Percentiles rank a stretch among this genome's conserved stretches.
phyloP scores from a whole-genome alignment of 2,888 invertebrate genomes.

The Xanthia togata region DNA sequence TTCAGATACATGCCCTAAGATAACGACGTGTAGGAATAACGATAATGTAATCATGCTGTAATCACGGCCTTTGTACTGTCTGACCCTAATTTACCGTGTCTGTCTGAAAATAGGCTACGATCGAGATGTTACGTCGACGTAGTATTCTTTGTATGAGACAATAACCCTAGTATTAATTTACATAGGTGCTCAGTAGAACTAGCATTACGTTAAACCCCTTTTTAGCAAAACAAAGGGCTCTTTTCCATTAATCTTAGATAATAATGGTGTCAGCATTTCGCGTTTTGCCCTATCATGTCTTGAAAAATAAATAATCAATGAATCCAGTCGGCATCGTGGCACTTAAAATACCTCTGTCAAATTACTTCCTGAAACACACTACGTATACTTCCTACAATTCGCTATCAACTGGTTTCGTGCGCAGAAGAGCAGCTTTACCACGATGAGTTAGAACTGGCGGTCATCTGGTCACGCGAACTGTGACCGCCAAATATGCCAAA shows the following conservation, averaged over 20 bases:
- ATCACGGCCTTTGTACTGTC: constrained; percentile 49
- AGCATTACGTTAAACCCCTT: not conserved
- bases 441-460: not conserved
- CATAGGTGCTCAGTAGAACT: not conserved
- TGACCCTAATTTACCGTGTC: constrained; percentile 43
- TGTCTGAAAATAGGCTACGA: constrained; percentile 20
- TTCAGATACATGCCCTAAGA: constrained; percentile 74
- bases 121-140: constrained; percentile 2
- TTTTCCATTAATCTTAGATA: not conserved
- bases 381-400: not conserved
- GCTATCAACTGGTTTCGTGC: not conserved
- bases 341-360: not conserved
- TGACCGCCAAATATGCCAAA: constrained; percentile 1
- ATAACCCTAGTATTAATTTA: not conserved
- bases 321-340: not conserved
- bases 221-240: not conserved
- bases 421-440: not conserved
- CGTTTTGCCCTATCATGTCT: not conserved
- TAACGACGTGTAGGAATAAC: constrained; percentile 66
- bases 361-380: not conserved
- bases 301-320: not conserved
- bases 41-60: constrained; percentile 57
- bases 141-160: constrained; percentile 1
- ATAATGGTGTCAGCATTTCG: not conserved
- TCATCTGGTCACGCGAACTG: constrained; percentile 1